Percentiles rank a stretch among this genome's conserved stretches.
These are phyloP conservation scores for Cataglyphis hispanica DNA, from an alignment of 1,140 invertebrate species.

Conservation along the genomic window DNA sequence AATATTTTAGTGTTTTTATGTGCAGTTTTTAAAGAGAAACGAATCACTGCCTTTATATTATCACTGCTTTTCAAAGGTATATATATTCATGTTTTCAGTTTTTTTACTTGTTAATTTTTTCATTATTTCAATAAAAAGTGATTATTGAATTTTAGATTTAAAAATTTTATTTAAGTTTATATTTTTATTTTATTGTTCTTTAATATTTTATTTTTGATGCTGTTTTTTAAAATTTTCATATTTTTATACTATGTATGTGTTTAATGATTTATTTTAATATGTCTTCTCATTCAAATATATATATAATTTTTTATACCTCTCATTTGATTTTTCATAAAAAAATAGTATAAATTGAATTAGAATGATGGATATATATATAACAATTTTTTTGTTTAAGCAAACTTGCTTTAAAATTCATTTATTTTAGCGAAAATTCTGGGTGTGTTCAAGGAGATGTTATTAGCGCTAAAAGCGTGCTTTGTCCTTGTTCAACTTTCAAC, in stretches of 20 bases:
- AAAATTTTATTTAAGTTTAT: neutral
- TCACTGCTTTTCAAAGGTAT: neutral
- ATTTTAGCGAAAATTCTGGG: neutral
- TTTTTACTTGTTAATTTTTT: neutral
- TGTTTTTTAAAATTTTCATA: neutral
- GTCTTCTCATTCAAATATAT: neutral
- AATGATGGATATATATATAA: neutral
- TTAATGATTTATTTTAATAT: conserved; percentile 16
- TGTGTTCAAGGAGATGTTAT: too few species aligned
- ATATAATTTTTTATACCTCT: neutral
- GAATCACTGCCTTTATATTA: conserved; percentile 8
- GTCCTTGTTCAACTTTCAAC: too few species aligned
- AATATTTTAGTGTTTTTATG: neutral
- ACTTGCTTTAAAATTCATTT: neutral
- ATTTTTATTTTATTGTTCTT: neutral
- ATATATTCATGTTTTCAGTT: neutral
- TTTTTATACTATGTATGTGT: neutral
- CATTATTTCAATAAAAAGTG: neutral
- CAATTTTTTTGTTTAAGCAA: neutral
- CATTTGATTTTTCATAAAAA: neutral
- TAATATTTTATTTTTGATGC: neutral
- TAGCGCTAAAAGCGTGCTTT: too few species aligned
- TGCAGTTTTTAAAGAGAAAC: neutral
- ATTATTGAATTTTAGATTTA: neutral
- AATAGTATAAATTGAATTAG: neutral